phyloP scores from a whole-genome alignment of 2,888 invertebrate genomes.

The Smittia aterrima region DNA sequence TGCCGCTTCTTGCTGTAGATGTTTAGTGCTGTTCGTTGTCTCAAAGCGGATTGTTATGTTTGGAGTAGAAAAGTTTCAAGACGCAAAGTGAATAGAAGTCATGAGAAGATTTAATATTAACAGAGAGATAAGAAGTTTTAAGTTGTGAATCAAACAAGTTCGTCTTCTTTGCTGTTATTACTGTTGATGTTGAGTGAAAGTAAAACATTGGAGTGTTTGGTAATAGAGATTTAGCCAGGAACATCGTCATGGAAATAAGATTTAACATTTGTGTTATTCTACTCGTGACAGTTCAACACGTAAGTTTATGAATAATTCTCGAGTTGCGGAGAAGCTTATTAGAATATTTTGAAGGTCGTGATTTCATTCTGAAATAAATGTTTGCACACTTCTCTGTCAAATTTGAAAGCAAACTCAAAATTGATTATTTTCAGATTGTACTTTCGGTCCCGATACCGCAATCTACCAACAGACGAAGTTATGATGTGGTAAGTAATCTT shows the following conservation, averaged over 20 bases:
- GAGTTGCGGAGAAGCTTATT: neutral
- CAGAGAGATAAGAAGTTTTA: neutral
- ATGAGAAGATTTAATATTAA: neutral
- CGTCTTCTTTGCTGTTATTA: neutral
- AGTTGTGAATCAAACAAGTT: neutral
- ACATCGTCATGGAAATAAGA: slow-evolving; percentile 13
- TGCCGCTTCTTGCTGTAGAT: neutral
- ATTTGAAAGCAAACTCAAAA: neutral
- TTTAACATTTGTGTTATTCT: neutral
- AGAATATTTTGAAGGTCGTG: neutral
- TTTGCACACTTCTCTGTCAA: neutral
- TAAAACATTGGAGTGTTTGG: neutral
- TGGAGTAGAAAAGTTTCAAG: neutral
- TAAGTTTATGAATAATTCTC: neutral
- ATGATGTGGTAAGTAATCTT: neutral
- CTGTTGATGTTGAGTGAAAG: neutral
- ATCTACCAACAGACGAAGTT: neutral
- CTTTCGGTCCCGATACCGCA: neutral
- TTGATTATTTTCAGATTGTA: neutral
- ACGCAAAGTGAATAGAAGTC: neutral
- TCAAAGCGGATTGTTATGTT: neutral
- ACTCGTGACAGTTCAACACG: neutral
- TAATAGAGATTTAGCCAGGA: too few relatives aligned
- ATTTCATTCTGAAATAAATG: neutral
- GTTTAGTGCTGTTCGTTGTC: neutral